A percentile compares a stretch with the other conserved stretches of the same genome.
phyloP scores from a whole-genome alignment of 2,797 vertebrate species.

The Chelon auratus region DNA sequence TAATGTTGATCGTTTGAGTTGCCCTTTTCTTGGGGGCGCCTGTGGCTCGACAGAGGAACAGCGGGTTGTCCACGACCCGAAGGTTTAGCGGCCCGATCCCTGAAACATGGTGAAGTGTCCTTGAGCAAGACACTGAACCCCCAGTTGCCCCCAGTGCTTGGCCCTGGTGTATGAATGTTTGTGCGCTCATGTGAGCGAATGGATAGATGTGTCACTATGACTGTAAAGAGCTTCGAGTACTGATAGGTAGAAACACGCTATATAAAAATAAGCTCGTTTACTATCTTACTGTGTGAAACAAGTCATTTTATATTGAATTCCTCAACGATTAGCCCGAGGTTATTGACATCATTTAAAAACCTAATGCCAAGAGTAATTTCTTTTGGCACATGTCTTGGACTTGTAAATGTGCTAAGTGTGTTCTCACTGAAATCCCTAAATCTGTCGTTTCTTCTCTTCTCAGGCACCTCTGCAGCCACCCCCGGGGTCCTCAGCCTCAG shows the following conservation, averaged over 20 bases:
- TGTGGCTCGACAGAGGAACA: too few species aligned
- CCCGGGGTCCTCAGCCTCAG: slow-evolving; percentile 85
- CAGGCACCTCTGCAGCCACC: slow-evolving; percentile 90
- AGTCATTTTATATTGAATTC: background rate
- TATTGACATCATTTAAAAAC: slow-evolving; percentile 2
- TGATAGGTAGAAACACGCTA: too few species aligned
- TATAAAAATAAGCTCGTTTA: too few species aligned
- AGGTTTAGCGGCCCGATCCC: too few species aligned
- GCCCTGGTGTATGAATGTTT: too few species aligned
- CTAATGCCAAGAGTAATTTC: background rate
- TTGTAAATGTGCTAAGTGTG: background rate
- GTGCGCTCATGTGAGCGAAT: too few species aligned
- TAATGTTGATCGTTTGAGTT: background rate
- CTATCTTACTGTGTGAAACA: background rate
- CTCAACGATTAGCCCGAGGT: background rate
- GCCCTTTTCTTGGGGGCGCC: background rate
- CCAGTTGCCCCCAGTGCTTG: too few species aligned
- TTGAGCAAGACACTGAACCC: too few species aligned
- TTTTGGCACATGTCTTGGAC: background rate
- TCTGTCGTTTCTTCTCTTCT: slow-evolving; percentile 23
- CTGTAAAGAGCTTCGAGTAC: too few species aligned
- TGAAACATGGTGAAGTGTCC: too few species aligned
- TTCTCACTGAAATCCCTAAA: slow-evolving; percentile 8
- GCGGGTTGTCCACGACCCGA: too few species aligned
- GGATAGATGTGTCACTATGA: too few species aligned